Percentiles rank a stretch among this genome's conserved stretches.
Conservation (phyloP, 1,140 invertebrate species). For the Delia radicum region DNA sequence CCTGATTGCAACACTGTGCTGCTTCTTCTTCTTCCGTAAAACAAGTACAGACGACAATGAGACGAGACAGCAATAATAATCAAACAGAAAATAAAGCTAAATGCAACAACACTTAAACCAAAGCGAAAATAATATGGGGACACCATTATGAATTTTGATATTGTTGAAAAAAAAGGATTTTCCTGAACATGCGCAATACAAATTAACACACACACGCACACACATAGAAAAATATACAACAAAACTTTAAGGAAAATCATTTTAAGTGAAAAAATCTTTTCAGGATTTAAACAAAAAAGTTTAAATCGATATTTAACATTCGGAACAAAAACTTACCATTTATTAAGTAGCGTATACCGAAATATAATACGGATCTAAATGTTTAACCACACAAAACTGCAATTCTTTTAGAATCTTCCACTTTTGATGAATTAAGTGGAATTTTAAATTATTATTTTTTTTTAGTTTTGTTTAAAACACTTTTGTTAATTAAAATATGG, state of each 20-base stretch:
- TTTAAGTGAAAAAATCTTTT: not conserved
- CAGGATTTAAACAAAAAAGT: too few species aligned
- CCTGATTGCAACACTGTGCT: slow-evolving; percentile 4
- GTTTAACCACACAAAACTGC: not conserved
- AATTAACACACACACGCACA: not conserved
- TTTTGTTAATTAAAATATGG: not conserved
- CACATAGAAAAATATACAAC: not conserved
- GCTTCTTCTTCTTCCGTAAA: not conserved
- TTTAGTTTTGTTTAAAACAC: not conserved
- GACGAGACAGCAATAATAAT: slow-evolving; percentile 20
- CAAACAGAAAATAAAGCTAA: slow-evolving; percentile 3
- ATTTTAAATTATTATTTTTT: too few species aligned
- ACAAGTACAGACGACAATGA: slow-evolving; percentile 15
- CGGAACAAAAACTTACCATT: not conserved
- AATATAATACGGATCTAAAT: too few species aligned
- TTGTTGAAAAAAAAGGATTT: not conserved
- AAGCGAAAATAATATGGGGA: not conserved
- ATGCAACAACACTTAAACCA: not conserved
- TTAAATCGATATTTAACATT: too few species aligned
- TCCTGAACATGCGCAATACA: not conserved
- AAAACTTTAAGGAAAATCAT: not conserved
- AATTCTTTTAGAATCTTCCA: not conserved
- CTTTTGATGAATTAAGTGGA: too few species aligned
- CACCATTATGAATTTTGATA: not conserved
- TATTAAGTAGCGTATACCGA: too few species aligned